Percentiles rank a stretch among this genome's conserved stretches.
Evolutionary conservation across 2,888 invertebrate species (phyloP).

Genomic region (Drosophila neutralis): DNA sequence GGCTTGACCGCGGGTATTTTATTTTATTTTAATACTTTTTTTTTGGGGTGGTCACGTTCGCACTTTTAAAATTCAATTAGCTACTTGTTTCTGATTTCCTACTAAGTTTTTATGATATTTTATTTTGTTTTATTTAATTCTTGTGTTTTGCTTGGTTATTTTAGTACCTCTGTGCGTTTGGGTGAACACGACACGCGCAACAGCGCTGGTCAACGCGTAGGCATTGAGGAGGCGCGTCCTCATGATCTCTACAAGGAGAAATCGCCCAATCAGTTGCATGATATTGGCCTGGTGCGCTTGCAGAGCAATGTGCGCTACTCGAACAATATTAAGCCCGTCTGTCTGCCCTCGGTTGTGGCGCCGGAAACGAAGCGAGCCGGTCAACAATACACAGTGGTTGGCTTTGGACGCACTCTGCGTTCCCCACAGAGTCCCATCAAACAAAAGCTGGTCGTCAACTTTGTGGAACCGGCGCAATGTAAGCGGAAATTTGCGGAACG

Average conservation of each 20-base stretch:
- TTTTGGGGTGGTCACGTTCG: slow-evolving; percentile 42
- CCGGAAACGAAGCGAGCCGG: slow-evolving; percentile 54
- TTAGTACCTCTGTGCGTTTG: slow-evolving; percentile 76
- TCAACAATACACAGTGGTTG: slow-evolving; percentile 86
- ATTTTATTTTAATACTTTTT: slow-evolving; percentile 19
- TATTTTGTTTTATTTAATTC: neutral
- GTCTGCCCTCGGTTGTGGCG: slow-evolving; percentile 85
- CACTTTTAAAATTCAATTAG: slow-evolving; percentile 67
- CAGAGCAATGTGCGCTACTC: slow-evolving; percentile 86
- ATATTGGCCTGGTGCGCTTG: slow-evolving; percentile 90
- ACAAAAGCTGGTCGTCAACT: slow-evolving; percentile 86
- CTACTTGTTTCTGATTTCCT: slow-evolving; percentile 47
- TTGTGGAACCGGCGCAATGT: slow-evolving; percentile 86
- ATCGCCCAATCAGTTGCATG: slow-evolving; percentile 87
- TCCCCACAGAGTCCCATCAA: slow-evolving; percentile 86
- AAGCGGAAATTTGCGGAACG: slow-evolving; percentile 72
- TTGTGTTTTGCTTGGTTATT: slow-evolving; percentile 33
- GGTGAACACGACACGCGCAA: slow-evolving; percentile 82
- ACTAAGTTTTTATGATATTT: slow-evolving; percentile 16
- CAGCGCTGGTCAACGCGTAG: slow-evolving; percentile 85
- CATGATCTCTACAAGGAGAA: slow-evolving; percentile 88
- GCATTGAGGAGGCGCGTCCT: slow-evolving; percentile 87
- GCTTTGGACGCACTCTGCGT: slow-evolving; percentile 87
- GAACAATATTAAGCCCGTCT: slow-evolving; percentile 87
- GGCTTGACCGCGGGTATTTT: slow-evolving; percentile 23